Conservation (phyloP, 2,113 vertebrate genomes). For the Gymnarchus niloticus region DNA sequence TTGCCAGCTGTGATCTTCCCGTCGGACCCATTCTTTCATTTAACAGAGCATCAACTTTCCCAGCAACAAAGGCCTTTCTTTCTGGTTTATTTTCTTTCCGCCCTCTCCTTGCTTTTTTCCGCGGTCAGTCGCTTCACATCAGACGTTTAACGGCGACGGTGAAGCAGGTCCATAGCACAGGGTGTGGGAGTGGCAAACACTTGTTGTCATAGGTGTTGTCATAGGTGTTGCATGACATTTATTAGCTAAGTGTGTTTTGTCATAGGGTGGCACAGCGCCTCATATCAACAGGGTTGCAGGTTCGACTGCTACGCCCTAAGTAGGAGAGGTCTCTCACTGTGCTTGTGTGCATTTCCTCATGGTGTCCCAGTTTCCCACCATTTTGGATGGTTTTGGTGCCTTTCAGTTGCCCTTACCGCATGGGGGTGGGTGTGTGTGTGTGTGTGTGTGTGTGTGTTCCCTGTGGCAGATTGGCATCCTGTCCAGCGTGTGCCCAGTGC, state of each 20-base stretch:
- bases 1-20: constrained; percentile 84
- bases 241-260: neutral
- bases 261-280: neutral
- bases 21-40: constrained; percentile 63
- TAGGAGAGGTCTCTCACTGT: neutral
- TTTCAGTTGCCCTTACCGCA: neutral
- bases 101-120: constrained; percentile 12
- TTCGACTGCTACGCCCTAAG: neutral
- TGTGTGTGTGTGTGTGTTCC: neutral
- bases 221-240: neutral
- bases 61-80: constrained; percentile 59
- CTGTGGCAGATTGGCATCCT: neutral
- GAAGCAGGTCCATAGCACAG: neutral
- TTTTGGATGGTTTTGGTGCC: neutral
- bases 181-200: neutral
- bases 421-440: neutral
- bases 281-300: neutral
- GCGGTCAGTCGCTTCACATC: neutral
- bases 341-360: neutral
- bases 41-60: constrained; percentile 62
- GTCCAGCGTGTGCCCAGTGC: neutral
- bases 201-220: too few relatives aligned
- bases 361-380: neutral
- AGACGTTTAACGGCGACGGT: neutral
- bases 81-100: constrained; percentile 30